Base-by-base conservation (phyloP, 2,797 vertebrate genomes). In the Sciaenops ocellatus region DNA sequence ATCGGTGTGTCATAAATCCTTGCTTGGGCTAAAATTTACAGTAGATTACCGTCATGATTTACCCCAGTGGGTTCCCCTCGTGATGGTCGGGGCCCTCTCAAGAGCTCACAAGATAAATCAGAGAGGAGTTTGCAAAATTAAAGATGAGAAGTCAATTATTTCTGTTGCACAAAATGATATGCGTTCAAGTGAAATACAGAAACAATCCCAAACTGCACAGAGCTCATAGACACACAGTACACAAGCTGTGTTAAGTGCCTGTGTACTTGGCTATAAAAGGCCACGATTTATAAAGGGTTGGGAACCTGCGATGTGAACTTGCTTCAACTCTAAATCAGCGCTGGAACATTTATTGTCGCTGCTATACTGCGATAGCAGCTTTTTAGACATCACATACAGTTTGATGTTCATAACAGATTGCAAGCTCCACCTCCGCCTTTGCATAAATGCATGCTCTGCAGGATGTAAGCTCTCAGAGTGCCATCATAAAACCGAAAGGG, bases 361-460 rank as follows among this genome's bases (percentile, higher is more conserved):
- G 70, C 46, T 44, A 8, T 68, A 8, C 54, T 12, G 60, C 57
- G 47, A 56, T 44, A 3, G 44, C 67, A 59, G 71, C 60, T 64
- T 57, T 47, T 60, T 59, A 38, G 28, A 63, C 59, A 57, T 79
- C 41, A 42, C 55, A 52, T 55, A 59, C 41, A 73, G 54, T 78
- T 59, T 24, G 26, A 84, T 52, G 75, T 60, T 83, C 65, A 10
- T 9, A 76, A 73, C 76, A 71, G 71, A 81, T 73, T 73, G 76
- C 48, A 30, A 50, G 48, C 78, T 72, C 73, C 76, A 54, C 79
- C 76, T 64, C 64, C 26, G 47, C 64, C 38, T 89, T 78, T 82
- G 76, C 79, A 81, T 88, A 70, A 83, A 82, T 64, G 62, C 59
- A 10, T 18, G 34, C 72, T 42, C 61, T 67, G 73, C 78, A 61